These are phyloP conservation scores for Mobula hypostoma DNA, from an alignment of 2,113 vertebrate genomes.

Conservation along the genomic window DNA sequence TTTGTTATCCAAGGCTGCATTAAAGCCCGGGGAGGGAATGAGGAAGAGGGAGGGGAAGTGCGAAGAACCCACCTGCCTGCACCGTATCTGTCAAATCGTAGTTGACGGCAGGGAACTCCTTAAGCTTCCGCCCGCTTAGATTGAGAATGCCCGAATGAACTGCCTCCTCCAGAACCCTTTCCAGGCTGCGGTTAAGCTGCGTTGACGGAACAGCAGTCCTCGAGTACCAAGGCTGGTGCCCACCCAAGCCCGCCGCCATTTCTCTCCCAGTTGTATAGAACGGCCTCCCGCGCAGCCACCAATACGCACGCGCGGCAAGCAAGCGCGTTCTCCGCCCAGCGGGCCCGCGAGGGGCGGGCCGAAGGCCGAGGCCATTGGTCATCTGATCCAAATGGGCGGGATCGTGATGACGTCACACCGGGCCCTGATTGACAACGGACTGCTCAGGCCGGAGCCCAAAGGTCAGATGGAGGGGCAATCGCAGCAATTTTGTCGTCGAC, in stretches of 20 bases:
- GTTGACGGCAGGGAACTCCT: conserved; percentile 79
- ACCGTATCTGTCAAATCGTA: conserved; percentile 90
- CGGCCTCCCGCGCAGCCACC: conserved; percentile 39
- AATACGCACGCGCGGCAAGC: conserved; percentile 44
- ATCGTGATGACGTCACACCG: neutral
- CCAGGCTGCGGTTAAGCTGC: conserved; percentile 77
- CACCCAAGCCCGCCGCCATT: conserved; percentile 84
- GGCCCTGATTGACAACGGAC: neutral
- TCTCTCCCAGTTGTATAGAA: conserved; percentile 46
- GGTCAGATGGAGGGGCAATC: neutral
- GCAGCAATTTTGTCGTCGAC: too few relatives aligned
- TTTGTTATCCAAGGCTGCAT: neutral
- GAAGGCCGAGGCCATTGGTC: neutral
- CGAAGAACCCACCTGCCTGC: conserved; percentile 73
- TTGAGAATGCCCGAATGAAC: conserved; percentile 80
- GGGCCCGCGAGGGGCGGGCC: neutral
- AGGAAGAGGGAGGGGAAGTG: neutral
- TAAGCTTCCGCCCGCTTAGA: conserved; percentile 89
- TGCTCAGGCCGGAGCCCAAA: neutral
- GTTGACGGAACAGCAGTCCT: conserved; percentile 65
- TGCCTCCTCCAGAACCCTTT: conserved; percentile 87
- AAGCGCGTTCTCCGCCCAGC: neutral
- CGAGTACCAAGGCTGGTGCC: conserved; percentile 63
- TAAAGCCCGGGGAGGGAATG: neutral
- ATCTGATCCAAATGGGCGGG: neutral